Conservation (phyloP, 2,888 invertebrate species). For the Sinhomidia bicolor region DNA sequence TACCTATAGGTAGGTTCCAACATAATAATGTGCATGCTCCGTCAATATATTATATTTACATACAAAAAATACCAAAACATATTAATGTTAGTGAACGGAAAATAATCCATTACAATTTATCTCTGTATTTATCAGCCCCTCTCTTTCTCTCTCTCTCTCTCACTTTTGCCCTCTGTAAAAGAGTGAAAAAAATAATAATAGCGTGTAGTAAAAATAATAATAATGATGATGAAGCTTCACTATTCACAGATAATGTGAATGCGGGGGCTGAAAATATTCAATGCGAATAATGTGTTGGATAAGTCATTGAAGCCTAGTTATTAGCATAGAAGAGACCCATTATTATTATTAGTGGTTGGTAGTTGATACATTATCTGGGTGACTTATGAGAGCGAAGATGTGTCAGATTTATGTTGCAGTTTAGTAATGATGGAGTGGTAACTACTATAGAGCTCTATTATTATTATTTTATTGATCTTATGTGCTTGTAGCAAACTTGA, state of each 20-base stretch:
- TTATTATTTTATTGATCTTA: no score
- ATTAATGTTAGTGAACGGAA: neutral
- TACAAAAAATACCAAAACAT: neutral
- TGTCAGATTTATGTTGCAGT: slow-evolving; percentile 2
- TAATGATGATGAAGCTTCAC: slow-evolving; percentile 50
- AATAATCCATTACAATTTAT: neutral
- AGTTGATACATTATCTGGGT: slow-evolving; percentile 18
- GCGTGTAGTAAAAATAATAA: neutral
- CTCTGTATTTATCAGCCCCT: slow-evolving; percentile 9
- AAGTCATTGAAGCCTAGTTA: slow-evolving; percentile 66
- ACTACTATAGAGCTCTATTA: neutral
- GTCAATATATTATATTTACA: neutral
- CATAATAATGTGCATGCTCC: neutral
- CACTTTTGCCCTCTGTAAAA: slow-evolving; percentile 26
- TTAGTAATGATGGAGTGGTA: slow-evolving; percentile 33
- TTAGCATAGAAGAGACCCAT: slow-evolving; percentile 66
- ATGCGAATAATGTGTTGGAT: slow-evolving; percentile 72
- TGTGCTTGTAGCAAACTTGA: no score
- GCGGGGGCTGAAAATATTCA: slow-evolving; percentile 72
- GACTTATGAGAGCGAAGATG: slow-evolving; percentile 46
- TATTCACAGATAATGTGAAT: slow-evolving; percentile 62
- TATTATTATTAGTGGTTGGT: slow-evolving; percentile 50
- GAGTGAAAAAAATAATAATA: slow-evolving; percentile 35
- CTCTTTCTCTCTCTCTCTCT: no score
- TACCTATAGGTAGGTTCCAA: no score